These are phyloP conservation scores for Zaprionus vittiger DNA, from an alignment of 1,140 invertebrate genomes.

Conservation along the genomic window DNA sequence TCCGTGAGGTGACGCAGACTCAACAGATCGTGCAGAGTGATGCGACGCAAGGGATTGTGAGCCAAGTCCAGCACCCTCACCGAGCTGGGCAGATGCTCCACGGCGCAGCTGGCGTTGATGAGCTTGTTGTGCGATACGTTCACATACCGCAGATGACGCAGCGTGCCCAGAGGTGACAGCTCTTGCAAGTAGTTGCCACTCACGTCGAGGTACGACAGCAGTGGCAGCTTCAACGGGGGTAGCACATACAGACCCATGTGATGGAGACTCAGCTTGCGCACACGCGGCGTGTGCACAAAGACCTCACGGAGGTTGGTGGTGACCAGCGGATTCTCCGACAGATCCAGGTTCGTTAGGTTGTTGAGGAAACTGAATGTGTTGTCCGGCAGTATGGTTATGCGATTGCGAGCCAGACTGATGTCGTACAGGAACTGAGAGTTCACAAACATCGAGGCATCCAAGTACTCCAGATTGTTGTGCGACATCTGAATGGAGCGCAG, in stretches of 20 bases:
- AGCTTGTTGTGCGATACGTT: slow-evolving; percentile 88
- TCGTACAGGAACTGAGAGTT: slow-evolving; percentile 91
- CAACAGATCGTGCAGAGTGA: slow-evolving; percentile 74
- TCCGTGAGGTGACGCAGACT: slow-evolving; percentile 74
- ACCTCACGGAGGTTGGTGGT: slow-evolving; percentile 95
- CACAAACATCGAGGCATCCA: slow-evolving; percentile 94
- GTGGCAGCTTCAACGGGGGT: slow-evolving; percentile 91
- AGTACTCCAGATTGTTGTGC: slow-evolving; percentile 92
- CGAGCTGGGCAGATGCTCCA: slow-evolving; percentile 75
- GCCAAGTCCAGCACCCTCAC: slow-evolving; percentile 78
- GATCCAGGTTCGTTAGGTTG: slow-evolving; percentile 90
- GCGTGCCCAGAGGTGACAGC: slow-evolving; percentile 85
- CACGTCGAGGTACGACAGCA: slow-evolving; percentile 85
- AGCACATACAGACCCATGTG: slow-evolving; percentile 90
- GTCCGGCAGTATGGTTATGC: slow-evolving; percentile 93
- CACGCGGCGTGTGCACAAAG: slow-evolving; percentile 93
- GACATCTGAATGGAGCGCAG: slow-evolving; percentile 91
- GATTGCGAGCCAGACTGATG: slow-evolving; percentile 92
- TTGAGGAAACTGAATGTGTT: slow-evolving; percentile 94
- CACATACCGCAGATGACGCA: slow-evolving; percentile 87
- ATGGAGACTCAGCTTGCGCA: slow-evolving; percentile 90
- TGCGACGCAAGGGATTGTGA: slow-evolving; percentile 78
- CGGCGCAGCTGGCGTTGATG: slow-evolving; percentile 76
- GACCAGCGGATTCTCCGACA: slow-evolving; percentile 91
- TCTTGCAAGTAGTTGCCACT: slow-evolving; percentile 82